phyloP scores from a whole-genome alignment of 2,113 vertebrate genomes.

The Hippolais icterina region DNA sequence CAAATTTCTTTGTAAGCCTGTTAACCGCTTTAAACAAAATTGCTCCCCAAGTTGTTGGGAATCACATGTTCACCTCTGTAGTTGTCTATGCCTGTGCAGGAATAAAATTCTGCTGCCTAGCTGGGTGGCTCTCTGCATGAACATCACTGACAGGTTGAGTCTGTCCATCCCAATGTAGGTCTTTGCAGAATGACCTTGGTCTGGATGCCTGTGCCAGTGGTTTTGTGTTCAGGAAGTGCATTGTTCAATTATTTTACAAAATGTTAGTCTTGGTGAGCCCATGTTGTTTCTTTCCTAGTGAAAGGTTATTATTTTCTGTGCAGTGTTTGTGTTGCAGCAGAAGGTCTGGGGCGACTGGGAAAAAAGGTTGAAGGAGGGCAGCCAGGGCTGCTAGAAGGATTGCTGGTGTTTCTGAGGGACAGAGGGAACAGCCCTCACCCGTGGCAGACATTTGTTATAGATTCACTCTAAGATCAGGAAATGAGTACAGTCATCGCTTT shows the following conservation, averaged over 20 bases:
- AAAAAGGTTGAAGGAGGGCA: background rate
- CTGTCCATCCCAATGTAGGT: background rate
- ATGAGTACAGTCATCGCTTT: conserved; percentile 39
- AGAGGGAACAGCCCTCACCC: background rate
- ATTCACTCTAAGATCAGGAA: conserved; percentile 52
- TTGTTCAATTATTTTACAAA: background rate
- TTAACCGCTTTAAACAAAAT: background rate
- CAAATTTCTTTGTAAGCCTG: background rate
- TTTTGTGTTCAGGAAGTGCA: background rate
- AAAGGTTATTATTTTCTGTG: background rate
- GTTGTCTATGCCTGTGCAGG: accelerated
- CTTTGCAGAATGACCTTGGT: background rate
- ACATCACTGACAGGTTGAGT: background rate
- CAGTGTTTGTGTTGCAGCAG: background rate
- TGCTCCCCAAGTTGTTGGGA: background rate
- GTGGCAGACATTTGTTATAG: conserved; percentile 23
- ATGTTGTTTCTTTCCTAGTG: background rate
- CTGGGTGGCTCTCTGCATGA: background rate
- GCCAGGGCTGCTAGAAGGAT: background rate
- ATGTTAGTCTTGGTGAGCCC: background rate
- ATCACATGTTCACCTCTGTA: background rate
- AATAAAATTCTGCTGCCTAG: background rate
- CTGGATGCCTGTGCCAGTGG: accelerated
- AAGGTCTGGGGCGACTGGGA: background rate
- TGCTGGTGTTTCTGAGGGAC: conserved; percentile 8